phyloP scores from a whole-genome alignment of 2,888 invertebrate species.

The Hybos culiciformis region DNA sequence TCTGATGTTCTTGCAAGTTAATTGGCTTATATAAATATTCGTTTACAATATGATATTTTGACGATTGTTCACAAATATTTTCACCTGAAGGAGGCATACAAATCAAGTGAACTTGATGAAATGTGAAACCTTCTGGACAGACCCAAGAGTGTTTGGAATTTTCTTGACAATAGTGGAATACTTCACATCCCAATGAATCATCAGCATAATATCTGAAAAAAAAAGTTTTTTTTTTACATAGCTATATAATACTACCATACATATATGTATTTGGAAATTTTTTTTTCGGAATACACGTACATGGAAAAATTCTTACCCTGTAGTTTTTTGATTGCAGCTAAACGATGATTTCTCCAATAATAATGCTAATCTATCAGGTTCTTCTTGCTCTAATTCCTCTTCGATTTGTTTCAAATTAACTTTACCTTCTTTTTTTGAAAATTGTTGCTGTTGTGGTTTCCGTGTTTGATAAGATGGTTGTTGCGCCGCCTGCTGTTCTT shows the following conservation, averaged over 20 bases:
- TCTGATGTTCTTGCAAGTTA: slow-evolving; percentile 68
- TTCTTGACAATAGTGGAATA: slow-evolving; percentile 88
- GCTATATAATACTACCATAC: neutral
- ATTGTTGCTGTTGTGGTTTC: slow-evolving; percentile 19
- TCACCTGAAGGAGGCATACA: slow-evolving; percentile 86
- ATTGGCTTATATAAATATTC: slow-evolving; percentile 82
- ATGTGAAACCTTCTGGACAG: slow-evolving; percentile 71
- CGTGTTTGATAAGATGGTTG: slow-evolving; percentile 26
- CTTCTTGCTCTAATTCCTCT: slow-evolving; percentile 61
- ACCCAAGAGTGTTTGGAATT: slow-evolving; percentile 85
- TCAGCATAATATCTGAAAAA: slow-evolving; percentile 64
- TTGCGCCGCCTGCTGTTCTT: slow-evolving; percentile 33
- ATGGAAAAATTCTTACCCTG: slow-evolving; percentile 39
- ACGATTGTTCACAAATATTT: slow-evolving; percentile 77
- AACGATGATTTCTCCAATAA: slow-evolving; percentile 75
- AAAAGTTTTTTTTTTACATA: neutral
- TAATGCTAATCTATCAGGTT: slow-evolving; percentile 68
- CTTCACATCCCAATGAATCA: slow-evolving; percentile 75
- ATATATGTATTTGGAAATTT: neutral
- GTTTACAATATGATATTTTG: slow-evolving; percentile 83
- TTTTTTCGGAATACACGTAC: neutral
- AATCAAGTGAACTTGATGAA: slow-evolving; percentile 70
- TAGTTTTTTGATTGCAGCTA: slow-evolving; percentile 62
- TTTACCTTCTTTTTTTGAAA: slow-evolving; percentile 19
- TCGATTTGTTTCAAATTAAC: slow-evolving; percentile 37